These are phyloP conservation scores for Bos taurus DNA, from an alignment of 2,113 vertebrate genomes.

Conservation along the genomic window DNA sequence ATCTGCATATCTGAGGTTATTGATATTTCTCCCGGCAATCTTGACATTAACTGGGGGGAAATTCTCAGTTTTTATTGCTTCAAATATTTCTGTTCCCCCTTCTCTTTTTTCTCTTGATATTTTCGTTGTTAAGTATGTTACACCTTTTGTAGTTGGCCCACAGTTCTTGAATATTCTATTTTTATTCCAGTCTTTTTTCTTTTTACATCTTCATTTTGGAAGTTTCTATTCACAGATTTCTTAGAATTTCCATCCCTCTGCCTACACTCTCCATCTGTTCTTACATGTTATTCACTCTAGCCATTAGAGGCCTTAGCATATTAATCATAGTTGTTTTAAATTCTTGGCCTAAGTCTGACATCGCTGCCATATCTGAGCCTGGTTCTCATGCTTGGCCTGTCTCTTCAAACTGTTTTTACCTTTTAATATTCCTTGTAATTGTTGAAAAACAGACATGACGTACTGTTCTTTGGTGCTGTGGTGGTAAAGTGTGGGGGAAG, in stretches of 20 bases:
- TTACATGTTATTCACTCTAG: not conserved
- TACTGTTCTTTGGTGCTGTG: not conserved
- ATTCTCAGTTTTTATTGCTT: not conserved
- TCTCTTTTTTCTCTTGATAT: not conserved
- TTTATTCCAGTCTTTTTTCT: not conserved
- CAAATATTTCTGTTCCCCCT: not conserved
- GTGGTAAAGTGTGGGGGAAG: not conserved
- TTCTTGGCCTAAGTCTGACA: not conserved
- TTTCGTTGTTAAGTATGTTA: not conserved
- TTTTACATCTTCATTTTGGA: not conserved
- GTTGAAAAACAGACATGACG: not conserved
- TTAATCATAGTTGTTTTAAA: not conserved
- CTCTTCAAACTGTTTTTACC: not conserved
- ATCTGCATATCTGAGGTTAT: too few relatives aligned
- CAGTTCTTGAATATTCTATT: not conserved
- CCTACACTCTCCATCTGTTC: not conserved
- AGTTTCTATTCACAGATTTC: not conserved
- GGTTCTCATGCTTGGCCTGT: not conserved
- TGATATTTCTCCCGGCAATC: too few relatives aligned
- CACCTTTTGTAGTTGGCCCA: not conserved
- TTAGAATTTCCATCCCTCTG: not conserved
- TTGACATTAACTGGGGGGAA: not conserved
- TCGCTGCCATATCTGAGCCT: not conserved
- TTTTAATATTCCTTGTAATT: not conserved
- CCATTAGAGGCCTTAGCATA: not conserved